A percentile compares a stretch with the other conserved stretches of the same genome.
phyloP scores from a whole-genome alignment of 2,113 vertebrate species.

The Sander lucioperca region DNA sequence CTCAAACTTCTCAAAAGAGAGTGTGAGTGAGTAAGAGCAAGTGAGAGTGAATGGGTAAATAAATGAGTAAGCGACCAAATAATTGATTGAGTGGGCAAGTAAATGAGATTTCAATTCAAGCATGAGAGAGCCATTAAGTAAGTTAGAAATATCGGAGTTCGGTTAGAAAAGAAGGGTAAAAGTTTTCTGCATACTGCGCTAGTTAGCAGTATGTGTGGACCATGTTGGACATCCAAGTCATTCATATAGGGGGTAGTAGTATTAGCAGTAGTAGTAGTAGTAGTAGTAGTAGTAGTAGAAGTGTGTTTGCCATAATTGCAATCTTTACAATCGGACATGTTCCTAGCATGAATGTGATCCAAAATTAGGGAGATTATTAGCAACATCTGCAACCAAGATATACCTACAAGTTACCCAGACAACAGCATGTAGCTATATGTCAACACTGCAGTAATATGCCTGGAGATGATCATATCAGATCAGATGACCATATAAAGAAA shows the following conservation, averaged over 20 bases:
- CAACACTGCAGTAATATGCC: too few species aligned
- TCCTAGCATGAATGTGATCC: too few species aligned
- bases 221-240: not conserved
- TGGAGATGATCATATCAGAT: too few species aligned
- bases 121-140: too few species aligned
- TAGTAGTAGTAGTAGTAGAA: too few species aligned
- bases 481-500: too few species aligned
- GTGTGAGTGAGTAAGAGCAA: not conserved
- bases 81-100: not conserved
- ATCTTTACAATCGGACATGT: not conserved
- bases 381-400: too few species aligned
- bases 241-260: not conserved
- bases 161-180: not conserved
- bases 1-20: slow-evolving; percentile 5
- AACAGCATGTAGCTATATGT: too few species aligned
- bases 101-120: not conserved
- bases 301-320: not conserved
- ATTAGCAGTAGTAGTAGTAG: too few species aligned
- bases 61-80: not conserved
- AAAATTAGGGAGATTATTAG: too few species aligned
- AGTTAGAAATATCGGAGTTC: too few species aligned
- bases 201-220: not conserved
- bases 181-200: not conserved
- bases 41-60: slow-evolving; percentile 2
- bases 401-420: too few species aligned